Evolutionary conservation across 2,113 vertebrate species (phyloP).

Genomic region (Podarcis cretensis): DNA sequence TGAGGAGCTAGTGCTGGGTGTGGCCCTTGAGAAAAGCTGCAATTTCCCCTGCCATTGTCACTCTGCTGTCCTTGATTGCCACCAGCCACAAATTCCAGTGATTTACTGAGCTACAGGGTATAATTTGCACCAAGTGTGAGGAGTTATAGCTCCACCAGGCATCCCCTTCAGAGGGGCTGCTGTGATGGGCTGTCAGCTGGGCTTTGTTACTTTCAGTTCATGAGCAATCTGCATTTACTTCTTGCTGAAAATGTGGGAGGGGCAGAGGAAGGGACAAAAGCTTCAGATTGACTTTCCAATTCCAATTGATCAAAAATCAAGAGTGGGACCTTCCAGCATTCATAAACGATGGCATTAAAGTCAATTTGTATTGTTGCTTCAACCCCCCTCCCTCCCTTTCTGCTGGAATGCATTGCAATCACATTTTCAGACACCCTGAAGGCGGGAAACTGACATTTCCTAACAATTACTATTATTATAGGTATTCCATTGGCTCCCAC

Average conservation of each 20-base stretch:
- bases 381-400: neutral
- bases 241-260: rapidly evolving
- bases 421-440: slow-evolving; percentile 2
- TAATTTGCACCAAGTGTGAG: slow-evolving; percentile 71
- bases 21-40: slow-evolving; percentile 69
- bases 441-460: neutral
- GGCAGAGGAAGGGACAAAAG: neutral
- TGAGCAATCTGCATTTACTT: slow-evolving; percentile 36
- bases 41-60: slow-evolving; percentile 73
- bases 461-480: slow-evolving; percentile 8
- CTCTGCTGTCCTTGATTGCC: slow-evolving; percentile 62
- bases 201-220: slow-evolving; percentile 46
- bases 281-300: neutral
- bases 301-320: slow-evolving; percentile 25
- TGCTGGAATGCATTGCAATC: neutral
- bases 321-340: neutral
- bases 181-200: slow-evolving; percentile 47
- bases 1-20: slow-evolving; percentile 67
- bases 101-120: slow-evolving; percentile 68
- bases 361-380: neutral
- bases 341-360: neutral
- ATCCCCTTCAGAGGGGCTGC: slow-evolving; percentile 47
- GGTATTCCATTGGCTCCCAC: neutral
- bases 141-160: slow-evolving; percentile 60
- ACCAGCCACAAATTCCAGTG: slow-evolving; percentile 66